Evolutionary conservation across 2,888 invertebrate genomes (phyloP), one percentile per base, ranked within the genome.

Genomic region (Luffia ferchaultella): DNA sequence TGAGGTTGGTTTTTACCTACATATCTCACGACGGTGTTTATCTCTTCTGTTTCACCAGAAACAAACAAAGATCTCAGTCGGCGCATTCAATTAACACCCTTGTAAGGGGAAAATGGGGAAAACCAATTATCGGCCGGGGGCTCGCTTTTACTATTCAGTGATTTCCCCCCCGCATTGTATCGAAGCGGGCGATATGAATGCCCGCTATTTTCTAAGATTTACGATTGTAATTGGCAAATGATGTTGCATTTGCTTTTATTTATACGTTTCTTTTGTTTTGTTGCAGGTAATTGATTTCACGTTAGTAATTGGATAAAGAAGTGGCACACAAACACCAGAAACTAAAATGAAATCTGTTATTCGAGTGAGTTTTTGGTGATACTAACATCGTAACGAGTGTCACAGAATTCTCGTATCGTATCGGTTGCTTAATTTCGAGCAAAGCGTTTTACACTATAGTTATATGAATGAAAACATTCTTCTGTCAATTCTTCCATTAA

Each of bases 101-200:
- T 58, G 57, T 58, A 57, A 40, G 46, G 53, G 53, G 57, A 55
- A 51, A 53, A 50, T 44, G 51, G 54, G 54, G 53, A 51, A 61
- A 65, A 71, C 65, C 73, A 74, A 74, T 75, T 74, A 72, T 64
- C 60, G 62, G 61, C 46, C n/a, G 42, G 18, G 67, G 63, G 64
- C 62, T 57, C 52, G 49, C 18, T 43, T 12, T 30, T 30, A 30
- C 30, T 30, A 30, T 30, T 30, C 30, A 30, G 5, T 3, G 30
- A 12, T 12, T 12, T 30, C 30, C 30, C 30, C 30, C 30, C 12
- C 30, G 30, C 30, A 12, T 30, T 30, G 30, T 30, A 30, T 30
- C 30, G 30, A 30, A 7, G 30, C 5, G 30, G 3, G 30, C 30
- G 30, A 30, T 30, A 30, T 30, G 30, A 30, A 30, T 30, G 30